Evolutionary conservation across 2,888 invertebrate species (phyloP).

Genomic region (Cylindroiulus punctatus): DNA sequence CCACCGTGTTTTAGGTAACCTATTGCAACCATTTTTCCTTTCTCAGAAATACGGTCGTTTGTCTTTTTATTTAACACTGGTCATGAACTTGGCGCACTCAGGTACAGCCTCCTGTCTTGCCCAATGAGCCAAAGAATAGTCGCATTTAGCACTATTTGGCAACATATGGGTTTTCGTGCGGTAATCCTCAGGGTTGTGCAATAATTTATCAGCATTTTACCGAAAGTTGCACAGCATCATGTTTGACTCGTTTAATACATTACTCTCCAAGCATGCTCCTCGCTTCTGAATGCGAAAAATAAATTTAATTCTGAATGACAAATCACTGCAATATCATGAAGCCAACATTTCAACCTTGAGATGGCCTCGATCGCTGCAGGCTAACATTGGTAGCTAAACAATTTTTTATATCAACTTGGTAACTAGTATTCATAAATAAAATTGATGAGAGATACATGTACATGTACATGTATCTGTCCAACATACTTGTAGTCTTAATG

Average conservation of each 20-base stretch:
- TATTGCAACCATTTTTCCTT: neutral
- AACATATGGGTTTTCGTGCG: neutral
- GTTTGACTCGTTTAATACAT: slow-evolving; percentile 31
- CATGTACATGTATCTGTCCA: too few relatives aligned
- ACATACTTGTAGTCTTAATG: too few relatives aligned
- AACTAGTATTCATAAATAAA: too few relatives aligned
- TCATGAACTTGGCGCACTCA: neutral
- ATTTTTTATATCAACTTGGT: too few relatives aligned
- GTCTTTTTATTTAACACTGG: neutral
- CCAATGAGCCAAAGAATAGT: neutral
- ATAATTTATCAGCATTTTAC: neutral
- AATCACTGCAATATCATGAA: neutral
- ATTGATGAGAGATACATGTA: too few relatives aligned
- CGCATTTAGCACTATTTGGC: neutral
- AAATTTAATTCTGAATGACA: slow-evolving; percentile 3
- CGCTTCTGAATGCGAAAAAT: neutral
- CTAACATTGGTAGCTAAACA: neutral
- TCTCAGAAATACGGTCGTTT: neutral
- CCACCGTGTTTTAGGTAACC: neutral
- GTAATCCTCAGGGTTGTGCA: neutral
- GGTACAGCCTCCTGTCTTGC: neutral
- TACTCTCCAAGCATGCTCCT: neutral
- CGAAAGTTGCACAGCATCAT: neutral
- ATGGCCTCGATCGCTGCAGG: slow-evolving; percentile 14
- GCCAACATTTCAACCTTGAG: neutral